A percentile compares a stretch with the other conserved stretches of the same genome.
Evolutionary conservation across 2,113 vertebrate species (phyloP).

Genomic region (Aspiorhynchus laticeps): DNA sequence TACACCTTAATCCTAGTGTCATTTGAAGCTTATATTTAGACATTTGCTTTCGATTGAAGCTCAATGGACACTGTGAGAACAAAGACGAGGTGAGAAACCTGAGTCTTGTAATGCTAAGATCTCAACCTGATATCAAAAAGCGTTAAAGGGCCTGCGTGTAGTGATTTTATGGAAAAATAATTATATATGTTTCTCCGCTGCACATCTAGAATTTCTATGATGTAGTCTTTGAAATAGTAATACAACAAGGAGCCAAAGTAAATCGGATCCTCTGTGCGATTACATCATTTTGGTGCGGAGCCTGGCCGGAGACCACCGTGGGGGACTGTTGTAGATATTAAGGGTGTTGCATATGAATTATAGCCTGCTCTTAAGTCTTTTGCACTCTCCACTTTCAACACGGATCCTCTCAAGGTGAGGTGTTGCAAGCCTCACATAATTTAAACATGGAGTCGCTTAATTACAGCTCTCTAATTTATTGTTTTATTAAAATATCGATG

Average conservation of each 20-base stretch:
- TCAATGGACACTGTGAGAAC: background rate
- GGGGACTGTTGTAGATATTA: constrained; percentile 38
- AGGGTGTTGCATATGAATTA: constrained; percentile 27
- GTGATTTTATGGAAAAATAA: constrained; percentile 37
- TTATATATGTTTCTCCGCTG: constrained; percentile 66
- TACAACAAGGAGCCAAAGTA: constrained; percentile 46
- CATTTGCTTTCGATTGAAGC: constrained; percentile 13
- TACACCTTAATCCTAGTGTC: constrained; percentile 13
- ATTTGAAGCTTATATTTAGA: constrained; percentile 11
- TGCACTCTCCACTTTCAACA: constrained; percentile 65
- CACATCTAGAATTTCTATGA: constrained; percentile 64
- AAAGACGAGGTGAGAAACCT: constrained; percentile 57
- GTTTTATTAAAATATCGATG: background rate
- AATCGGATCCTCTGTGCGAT: constrained; percentile 59
- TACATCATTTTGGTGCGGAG: constrained; percentile 56
- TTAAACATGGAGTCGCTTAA: constrained; percentile 54
- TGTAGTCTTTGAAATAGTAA: constrained; percentile 52
- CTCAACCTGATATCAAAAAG: constrained; percentile 55
- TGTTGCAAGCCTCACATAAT: background rate
- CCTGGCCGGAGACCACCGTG: constrained; percentile 18
- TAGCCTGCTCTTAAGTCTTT: constrained; percentile 44
- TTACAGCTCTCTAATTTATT: constrained; percentile 29
- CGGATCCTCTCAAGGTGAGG: constrained; percentile 66
- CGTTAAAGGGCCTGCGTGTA: background rate
- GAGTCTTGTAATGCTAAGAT: constrained; percentile 66